Evolutionary conservation across 2,888 invertebrate species (phyloP).

Genomic region (Euplagia quadripunctaria): DNA sequence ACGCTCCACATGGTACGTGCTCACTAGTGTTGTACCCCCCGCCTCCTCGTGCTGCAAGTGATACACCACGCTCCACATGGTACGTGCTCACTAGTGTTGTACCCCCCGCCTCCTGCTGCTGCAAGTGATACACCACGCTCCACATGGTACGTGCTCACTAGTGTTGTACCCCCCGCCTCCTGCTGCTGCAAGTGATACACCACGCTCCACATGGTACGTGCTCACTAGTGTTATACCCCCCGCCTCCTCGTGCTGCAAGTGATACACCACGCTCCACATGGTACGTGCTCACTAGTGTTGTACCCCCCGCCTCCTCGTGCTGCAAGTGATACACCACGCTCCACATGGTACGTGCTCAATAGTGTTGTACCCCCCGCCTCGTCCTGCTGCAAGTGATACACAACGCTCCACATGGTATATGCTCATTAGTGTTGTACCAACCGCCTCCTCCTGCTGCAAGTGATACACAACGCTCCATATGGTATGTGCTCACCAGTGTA

Average conservation of each 20-base stretch:
- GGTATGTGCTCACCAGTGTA: neutral
- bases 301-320: neutral
- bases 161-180: constrained; percentile 75
- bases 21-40: neutral
- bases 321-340: no score
- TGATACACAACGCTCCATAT: constrained; percentile 57
- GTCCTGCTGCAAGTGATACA: no score
- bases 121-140: constrained; percentile 93
- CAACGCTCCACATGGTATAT: no score
- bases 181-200: constrained; percentile 57
- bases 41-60: neutral
- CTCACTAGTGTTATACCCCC: no score
- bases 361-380: no score
- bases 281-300: neutral
- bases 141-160: constrained; percentile 29
- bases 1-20: constrained; percentile 29
- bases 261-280: no score
- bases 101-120: constrained; percentile 93
- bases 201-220: neutral
- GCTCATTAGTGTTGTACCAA: neutral
- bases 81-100: neutral
- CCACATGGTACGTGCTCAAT: no score
- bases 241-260: no score
- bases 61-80: neutral
- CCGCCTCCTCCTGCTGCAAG: constrained; percentile 69